Conservation (phyloP, 2,113 vertebrate species). For the Laticauda colubrina region DNA sequence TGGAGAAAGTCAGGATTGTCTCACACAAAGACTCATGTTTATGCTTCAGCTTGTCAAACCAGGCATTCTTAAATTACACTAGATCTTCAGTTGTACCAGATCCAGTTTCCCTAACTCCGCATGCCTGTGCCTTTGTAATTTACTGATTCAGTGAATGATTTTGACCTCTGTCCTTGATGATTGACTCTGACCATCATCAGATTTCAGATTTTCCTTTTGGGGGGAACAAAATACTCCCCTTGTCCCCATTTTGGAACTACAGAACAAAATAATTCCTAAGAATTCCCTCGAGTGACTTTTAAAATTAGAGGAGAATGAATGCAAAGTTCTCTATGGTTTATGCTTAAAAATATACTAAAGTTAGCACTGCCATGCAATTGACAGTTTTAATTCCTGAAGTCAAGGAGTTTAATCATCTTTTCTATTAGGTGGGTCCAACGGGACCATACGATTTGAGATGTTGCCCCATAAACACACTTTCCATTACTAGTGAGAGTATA, state of each 20-base stretch:
- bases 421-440: not conserved
- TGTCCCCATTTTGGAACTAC: not conserved
- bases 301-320: not conserved
- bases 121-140: not conserved
- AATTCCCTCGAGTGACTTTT: not conserved
- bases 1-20: not conserved
- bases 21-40: not conserved
- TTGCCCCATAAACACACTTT: not conserved
- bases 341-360: not conserved
- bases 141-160: slow-evolving; percentile 16
- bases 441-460: not conserved
- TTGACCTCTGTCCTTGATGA: slow-evolving; percentile 38
- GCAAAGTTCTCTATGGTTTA: not conserved
- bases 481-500: not conserved
- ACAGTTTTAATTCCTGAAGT: not conserved
- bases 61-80: not conserved
- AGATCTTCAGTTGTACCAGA: not conserved
- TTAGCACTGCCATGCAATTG: not conserved
- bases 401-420: not conserved
- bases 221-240: not conserved
- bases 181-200: slow-evolving; percentile 22
- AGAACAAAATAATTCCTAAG: not conserved
- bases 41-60: not conserved
- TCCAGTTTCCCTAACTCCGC: not conserved
- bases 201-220: slow-evolving; percentile 19